These are phyloP conservation scores for Lates calcarifer DNA, from an alignment of 2,113 vertebrate genomes.

Conservation along the genomic window DNA sequence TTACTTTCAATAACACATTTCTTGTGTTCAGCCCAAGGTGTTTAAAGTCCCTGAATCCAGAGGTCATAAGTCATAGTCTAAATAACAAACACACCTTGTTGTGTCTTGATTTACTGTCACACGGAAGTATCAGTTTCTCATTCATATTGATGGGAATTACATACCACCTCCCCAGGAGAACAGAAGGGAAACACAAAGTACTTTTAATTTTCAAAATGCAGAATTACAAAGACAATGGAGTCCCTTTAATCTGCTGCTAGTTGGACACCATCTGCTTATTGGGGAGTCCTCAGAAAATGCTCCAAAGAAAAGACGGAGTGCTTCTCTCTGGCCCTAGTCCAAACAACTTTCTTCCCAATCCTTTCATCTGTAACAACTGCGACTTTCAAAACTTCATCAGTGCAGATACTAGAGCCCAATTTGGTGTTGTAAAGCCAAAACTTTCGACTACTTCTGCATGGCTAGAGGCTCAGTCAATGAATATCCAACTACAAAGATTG, in stretches of 20 bases:
- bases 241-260: conserved; percentile 63
- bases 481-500: conserved; percentile 37
- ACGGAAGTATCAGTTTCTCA: conserved; percentile 23
- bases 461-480: conserved; percentile 42
- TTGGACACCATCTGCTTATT: conserved; percentile 68
- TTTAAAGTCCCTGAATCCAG: not conserved
- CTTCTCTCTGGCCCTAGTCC: conserved; percentile 55
- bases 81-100: not conserved
- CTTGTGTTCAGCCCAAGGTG: not conserved
- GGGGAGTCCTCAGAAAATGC: conserved; percentile 44
- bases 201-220: conserved; percentile 54
- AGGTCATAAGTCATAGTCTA: not conserved
- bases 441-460: conserved; percentile 36
- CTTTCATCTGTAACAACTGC: conserved; percentile 62
- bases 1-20: not conserved
- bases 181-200: conserved; percentile 32
- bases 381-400: conserved; percentile 58
- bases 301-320: conserved; percentile 36
- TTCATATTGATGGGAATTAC: conserved; percentile 19
- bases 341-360: conserved; percentile 37
- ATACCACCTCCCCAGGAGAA: conserved; percentile 13
- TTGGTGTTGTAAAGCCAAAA: conserved; percentile 16
- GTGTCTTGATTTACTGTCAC: not conserved
- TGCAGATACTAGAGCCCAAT: conserved; percentile 5
- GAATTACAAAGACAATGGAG: conserved; percentile 55